Evolutionary conservation across 2,888 invertebrate genomes (phyloP), one percentile per base, ranked within the genome.

Genomic region (Zygaena filipendulae): DNA sequence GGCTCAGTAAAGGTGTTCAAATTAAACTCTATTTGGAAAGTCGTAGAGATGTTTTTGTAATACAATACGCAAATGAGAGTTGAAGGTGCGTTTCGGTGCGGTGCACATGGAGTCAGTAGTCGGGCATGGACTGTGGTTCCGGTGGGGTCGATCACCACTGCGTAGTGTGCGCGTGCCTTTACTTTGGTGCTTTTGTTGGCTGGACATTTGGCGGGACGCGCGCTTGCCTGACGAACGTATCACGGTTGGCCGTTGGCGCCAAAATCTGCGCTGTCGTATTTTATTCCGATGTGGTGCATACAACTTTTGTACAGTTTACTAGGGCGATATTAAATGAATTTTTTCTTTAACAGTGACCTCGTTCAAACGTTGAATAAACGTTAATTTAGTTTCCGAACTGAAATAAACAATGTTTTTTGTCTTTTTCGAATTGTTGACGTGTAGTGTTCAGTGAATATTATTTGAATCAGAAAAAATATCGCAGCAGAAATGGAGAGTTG

Each of bases 101-200:
- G 56, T 77, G 75, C 71, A 77, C 75, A 74, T 57, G 62, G 56
- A 60, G 56, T 62, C 66, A 71, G 52, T 66, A 74, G 74, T 70
- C 71, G 67, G 62, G 61, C 67, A 74, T 67, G 66, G 68, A 80
- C 55, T 79, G 79, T 79, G 71, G 71, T 80, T 81, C 81, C 81
- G 80, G 81, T 80, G 62, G 80, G 79, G 80, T 75, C 77, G 75
- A 72, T 77, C 74, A 75, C 74, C 64, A 63, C 43, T 39, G 49
- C 42, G 24, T 40, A 43, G 66, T 66, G 66, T 63, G 54, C 54
- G 50, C 63, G 47, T 47, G 47, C 59, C 70, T 63, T 70, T 61
- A 69, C 59, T 51, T 48, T 52, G 47, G 32, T 35, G 41, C 40
- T 49, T n/a, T n/a, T n/a, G n/a, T n/a, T n/a, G n/a, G n/a, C n/a